These are phyloP conservation scores for Tigriopus californicus DNA, from an alignment of 2,888 invertebrate genomes.

Conservation along the genomic window DNA sequence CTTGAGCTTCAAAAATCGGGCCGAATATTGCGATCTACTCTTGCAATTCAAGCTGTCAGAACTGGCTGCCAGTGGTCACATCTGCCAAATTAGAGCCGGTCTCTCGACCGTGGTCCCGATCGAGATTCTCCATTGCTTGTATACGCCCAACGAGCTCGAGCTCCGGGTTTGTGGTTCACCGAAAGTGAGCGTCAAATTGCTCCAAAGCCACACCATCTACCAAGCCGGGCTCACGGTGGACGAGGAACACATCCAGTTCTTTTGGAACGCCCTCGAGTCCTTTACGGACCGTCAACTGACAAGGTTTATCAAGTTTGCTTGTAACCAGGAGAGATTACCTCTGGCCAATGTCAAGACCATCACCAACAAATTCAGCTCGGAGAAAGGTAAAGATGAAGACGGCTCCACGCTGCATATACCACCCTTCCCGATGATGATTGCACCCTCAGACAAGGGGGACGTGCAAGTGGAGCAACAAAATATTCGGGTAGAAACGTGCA, in stretches of 20 bases:
- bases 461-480: constrained; percentile 23
- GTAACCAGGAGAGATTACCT: constrained; percentile 28
- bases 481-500: constrained; percentile 28
- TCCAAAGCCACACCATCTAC: constrained; percentile 28
- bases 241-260: constrained; percentile 26
- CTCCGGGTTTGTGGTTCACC: constrained; percentile 26
- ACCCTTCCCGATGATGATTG: constrained; percentile 29
- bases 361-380: constrained; percentile 17
- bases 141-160: constrained; percentile 25
- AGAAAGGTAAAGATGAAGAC: constrained; percentile 21
- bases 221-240: constrained; percentile 27
- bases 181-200: constrained; percentile 25
- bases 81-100: constrained; percentile 19
- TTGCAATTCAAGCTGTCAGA: background rate
- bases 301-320: constrained; percentile 28
- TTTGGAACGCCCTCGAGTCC: constrained; percentile 26
- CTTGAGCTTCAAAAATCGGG: background rate
- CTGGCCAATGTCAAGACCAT: constrained; percentile 24
- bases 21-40: background rate
- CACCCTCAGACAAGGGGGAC: constrained; percentile 26
- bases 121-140: constrained; percentile 20
- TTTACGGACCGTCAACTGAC: constrained; percentile 26
- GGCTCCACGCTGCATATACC: constrained; percentile 23
- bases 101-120: constrained; percentile 25
- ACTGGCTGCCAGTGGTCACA: background rate